Evolutionary conservation across 2,113 vertebrate species (phyloP).

Genomic region (Ictidomys tridecemlineatus): DNA sequence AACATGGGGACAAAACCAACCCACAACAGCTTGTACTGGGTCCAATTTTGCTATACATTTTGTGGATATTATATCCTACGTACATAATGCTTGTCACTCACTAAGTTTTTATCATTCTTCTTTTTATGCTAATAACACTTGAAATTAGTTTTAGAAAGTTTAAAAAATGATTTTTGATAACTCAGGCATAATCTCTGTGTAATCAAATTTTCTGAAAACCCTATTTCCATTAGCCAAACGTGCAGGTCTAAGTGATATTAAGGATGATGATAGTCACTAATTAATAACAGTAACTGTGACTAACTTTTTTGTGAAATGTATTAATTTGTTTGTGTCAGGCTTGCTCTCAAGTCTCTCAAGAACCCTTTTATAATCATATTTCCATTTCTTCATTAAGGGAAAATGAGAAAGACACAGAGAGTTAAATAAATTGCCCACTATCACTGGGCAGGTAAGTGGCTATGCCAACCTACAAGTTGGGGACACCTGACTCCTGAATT

Average conservation of each 20-base stretch:
- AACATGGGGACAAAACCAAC: not conserved
- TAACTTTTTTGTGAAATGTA: not conserved
- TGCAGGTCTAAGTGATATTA: not conserved
- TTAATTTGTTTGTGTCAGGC: not conserved
- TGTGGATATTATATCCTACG: not conserved
- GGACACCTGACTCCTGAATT: not conserved
- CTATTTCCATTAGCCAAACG: too few relatives aligned
- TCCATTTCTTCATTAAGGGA: not conserved
- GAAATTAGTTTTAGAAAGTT: slow-evolving; percentile 11
- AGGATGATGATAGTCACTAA: not conserved
- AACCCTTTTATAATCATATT: not conserved
- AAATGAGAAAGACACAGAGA: not conserved
- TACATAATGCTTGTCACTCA: not conserved
- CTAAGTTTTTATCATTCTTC: not conserved
- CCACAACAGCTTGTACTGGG: not conserved
- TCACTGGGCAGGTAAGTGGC: not conserved
- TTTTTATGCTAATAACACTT: not conserved
- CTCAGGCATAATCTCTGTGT: not conserved
- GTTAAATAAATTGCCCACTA: not conserved
- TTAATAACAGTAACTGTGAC: not conserved
- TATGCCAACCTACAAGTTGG: not conserved
- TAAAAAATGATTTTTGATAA: not conserved
- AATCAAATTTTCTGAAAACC: not conserved
- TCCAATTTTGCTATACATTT: not conserved
- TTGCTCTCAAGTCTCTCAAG: not conserved